Conservation (phyloP, 2,888 invertebrate species). For the Sisyra terminalis region DNA sequence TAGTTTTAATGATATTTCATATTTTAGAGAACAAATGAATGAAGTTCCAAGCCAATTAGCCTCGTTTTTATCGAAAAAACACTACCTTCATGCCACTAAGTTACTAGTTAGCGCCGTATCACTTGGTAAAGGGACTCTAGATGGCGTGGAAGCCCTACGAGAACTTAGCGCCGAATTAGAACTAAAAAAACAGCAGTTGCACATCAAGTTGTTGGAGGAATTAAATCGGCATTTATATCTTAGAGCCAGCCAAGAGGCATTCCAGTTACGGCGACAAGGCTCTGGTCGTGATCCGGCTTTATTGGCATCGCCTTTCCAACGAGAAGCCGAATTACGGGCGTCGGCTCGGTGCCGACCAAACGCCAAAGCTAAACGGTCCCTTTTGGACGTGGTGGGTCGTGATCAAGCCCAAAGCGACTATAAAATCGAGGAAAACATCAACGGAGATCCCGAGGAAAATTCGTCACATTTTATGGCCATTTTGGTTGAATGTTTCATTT, state of each 20-base stretch:
- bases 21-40: constrained; percentile 56
- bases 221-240: constrained; percentile 52
- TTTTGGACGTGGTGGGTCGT: constrained; percentile 30
- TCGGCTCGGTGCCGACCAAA: constrained; percentile 36
- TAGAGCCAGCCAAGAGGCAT: constrained; percentile 24
- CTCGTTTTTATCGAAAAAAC: constrained; percentile 47
- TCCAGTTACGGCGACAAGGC: constrained; percentile 39
- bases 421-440: constrained; percentile 33
- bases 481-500: constrained; percentile 70
- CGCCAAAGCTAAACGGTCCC: constrained; percentile 33
- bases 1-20: too few relatives aligned
- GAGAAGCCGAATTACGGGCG: constrained; percentile 36
- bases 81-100: constrained; percentile 75
- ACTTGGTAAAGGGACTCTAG: constrained; percentile 52
- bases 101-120: constrained; percentile 54
- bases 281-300: constrained; percentile 33
- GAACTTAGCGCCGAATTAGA: constrained; percentile 64
- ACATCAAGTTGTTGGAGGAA: constrained; percentile 50
- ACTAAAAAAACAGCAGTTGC: constrained; percentile 47
- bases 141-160: constrained; percentile 68
- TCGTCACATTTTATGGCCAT: constrained; percentile 58
- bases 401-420: constrained; percentile 1
- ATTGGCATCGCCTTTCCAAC: constrained; percentile 33
- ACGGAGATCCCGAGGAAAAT: constrained; percentile 40
- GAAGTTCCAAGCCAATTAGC: constrained; percentile 55